Percentiles rank a stretch among this genome's conserved stretches.
Conservation (phyloP, 2,797 vertebrate species). For the Gouania willdenowi region DNA sequence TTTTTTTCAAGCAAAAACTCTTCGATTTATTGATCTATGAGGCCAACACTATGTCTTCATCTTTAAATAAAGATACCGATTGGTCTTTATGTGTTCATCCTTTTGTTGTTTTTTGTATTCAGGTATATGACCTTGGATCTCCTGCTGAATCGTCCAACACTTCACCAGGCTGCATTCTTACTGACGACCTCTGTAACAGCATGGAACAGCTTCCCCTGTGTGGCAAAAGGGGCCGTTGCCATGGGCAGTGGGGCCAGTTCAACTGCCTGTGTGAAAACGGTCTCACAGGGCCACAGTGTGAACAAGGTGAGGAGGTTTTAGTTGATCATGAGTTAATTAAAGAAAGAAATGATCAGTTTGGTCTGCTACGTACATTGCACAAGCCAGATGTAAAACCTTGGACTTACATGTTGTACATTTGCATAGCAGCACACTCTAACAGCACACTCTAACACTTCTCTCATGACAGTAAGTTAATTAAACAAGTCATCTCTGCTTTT, state of each 20-base stretch:
- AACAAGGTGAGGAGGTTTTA: too few species aligned
- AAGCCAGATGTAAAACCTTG: slow-evolving; percentile 15
- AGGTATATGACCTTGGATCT: slow-evolving; percentile 85
- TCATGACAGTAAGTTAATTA: slow-evolving; percentile 48
- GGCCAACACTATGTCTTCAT: too few species aligned
- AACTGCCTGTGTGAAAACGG: slow-evolving; percentile 79
- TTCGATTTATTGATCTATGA: too few species aligned
- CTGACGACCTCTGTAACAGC: slow-evolving; percentile 76
- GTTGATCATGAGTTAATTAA: too few species aligned
- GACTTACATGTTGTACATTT: slow-evolving; percentile 17
- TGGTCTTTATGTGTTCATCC: too few species aligned
- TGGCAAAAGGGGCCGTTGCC: slow-evolving; percentile 76
- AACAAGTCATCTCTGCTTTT: slow-evolving; percentile 39
- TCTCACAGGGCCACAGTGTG: slow-evolving; percentile 67
- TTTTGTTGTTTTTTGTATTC: too few species aligned
- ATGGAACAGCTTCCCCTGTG: slow-evolving; percentile 71
- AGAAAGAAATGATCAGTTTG: too few species aligned
- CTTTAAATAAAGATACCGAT: too few species aligned
- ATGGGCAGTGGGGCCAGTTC: slow-evolving; percentile 74
- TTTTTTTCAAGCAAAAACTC: too few species aligned
- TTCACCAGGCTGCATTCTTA: slow-evolving; percentile 75
- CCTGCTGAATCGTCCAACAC: slow-evolving; percentile 79
- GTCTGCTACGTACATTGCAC: slow-evolving; percentile 12
- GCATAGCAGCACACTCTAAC: neutral
- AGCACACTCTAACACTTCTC: slow-evolving; percentile 21